Conservation (phyloP, 2,888 invertebrate genomes). For the Ashinkailepas kermadecensis region DNA sequence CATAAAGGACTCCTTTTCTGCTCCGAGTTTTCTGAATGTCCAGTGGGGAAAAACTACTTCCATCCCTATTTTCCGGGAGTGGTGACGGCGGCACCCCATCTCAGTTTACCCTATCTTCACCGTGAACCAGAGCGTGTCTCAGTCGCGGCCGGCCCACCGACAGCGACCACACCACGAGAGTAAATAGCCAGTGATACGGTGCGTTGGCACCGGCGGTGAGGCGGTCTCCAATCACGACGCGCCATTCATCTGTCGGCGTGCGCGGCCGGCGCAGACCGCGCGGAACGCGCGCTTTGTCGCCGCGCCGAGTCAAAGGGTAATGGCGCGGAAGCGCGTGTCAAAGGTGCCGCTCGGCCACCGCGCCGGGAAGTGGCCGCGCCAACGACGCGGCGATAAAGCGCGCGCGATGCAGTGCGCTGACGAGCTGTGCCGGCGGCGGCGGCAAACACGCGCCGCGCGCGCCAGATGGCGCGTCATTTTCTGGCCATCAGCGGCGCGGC, state of each 20-base stretch:
- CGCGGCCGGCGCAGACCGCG: background rate
- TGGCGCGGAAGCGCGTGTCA: conserved; percentile 7
- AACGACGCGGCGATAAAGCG: background rate
- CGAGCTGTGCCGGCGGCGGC: background rate
- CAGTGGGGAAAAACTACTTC: too few species aligned
- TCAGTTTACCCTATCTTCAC: too few species aligned
- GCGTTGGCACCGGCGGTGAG: background rate
- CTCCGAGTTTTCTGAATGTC: too few species aligned
- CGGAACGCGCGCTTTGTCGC: background rate
- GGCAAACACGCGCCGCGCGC: background rate
- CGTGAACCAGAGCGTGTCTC: too few species aligned
- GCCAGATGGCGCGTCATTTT: background rate
- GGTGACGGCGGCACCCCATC: too few species aligned
- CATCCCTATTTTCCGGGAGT: too few species aligned
- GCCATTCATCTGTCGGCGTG: background rate
- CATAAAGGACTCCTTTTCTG: too few species aligned
- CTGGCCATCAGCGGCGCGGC: background rate
- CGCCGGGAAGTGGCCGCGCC: background rate
- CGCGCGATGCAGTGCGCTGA: background rate
- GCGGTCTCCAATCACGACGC: background rate
- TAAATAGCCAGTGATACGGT: background rate
- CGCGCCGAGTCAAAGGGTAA: background rate
- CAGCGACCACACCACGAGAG: background rate
- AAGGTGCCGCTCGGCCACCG: background rate
- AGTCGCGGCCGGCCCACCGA: too few species aligned